Percentiles rank a stretch among this genome's conserved stretches.
Conservation (phyloP, 1,140 invertebrate species). For the Zaprionus tsacasi region DNA sequence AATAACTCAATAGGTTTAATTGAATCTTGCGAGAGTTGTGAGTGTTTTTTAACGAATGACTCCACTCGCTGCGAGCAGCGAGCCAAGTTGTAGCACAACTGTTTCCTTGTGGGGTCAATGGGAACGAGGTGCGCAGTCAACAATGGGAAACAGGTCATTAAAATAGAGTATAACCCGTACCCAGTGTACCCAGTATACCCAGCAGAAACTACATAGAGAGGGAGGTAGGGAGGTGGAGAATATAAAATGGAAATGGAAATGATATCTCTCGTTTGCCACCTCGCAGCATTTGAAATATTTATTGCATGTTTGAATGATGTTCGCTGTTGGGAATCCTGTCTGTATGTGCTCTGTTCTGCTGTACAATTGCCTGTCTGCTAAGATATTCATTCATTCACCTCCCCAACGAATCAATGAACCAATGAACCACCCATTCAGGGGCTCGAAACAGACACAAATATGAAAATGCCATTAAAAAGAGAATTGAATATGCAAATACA, state of each 20-base stretch:
- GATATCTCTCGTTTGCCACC: neutral
- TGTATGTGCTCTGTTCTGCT: neutral
- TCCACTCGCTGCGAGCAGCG: neutral
- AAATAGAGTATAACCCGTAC: neutral
- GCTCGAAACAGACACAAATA: constrained; percentile 3
- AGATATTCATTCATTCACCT: constrained; percentile 9
- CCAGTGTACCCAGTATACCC: neutral
- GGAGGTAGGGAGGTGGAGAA: neutral
- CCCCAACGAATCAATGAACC: constrained; percentile 5
- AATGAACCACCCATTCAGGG: neutral
- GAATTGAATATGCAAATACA: constrained; percentile 1
- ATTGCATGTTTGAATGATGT: neutral
- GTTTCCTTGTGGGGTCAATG: too few species aligned
- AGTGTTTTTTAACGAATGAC: neutral
- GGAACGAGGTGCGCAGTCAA: too few species aligned
- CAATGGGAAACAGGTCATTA: neutral
- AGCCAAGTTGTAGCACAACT: too few species aligned
- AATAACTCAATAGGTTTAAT: constrained; percentile 6
- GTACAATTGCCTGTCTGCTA: neutral
- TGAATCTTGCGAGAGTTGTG: neutral
- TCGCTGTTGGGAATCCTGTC: neutral
- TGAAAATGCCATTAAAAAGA: constrained; percentile 4
- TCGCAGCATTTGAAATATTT: constrained; percentile 1
- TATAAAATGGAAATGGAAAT: neutral
- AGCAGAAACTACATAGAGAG: neutral